Evolutionary conservation across 2,888 invertebrate genomes (phyloP), one percentile per base, ranked within the genome.

Genomic region (Spodoptera littoralis): DNA sequence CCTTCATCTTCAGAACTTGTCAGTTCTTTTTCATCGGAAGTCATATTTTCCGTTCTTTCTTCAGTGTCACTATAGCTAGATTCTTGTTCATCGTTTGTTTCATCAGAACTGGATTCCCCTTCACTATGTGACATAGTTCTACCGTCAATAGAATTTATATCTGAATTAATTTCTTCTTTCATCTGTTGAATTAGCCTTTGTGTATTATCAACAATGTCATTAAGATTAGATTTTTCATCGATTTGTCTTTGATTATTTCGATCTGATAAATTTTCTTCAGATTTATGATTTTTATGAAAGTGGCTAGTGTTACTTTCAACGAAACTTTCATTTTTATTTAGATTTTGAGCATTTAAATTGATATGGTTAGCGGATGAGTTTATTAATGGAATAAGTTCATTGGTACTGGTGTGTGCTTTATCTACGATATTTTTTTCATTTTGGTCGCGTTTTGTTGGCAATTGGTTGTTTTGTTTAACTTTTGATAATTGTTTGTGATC

Each of bases 151-250:
- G 93, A 94, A 81, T 95, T 95, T 77, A 96, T 96, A 80, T 95
- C 95, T 30, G 93, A 94, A 84, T 95, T 95, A 44, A 96, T 96
- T 92, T 96, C 96, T 77, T 96, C 95, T 83, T 95, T 96, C 96
- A 96, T 96, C 88, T 96, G 96, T 73, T 96, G 95, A 67, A 96
- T 96, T 47, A 96, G 82, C 62, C 92, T 93, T 84, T 96, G 96
- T 0, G 96, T 96, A 63, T 95, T 95, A 79, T 95, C 95, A 9
- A 96, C 96, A 54, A 96, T 92, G 69, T 96, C 96, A 71, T 88
- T 91, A 30, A 94, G 82, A 71, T 94, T 91, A 3, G 88, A 62
- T 80, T 88, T 93, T 65, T 92, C 91, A 64, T 88, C 88, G 24
- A 56, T 54, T 65, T 71, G 70, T 54, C 47, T 59, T 6, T 56